These are phyloP conservation scores for Erannis defoliaria DNA, from an alignment of 2,888 invertebrate genomes.

Conservation along the genomic window DNA sequence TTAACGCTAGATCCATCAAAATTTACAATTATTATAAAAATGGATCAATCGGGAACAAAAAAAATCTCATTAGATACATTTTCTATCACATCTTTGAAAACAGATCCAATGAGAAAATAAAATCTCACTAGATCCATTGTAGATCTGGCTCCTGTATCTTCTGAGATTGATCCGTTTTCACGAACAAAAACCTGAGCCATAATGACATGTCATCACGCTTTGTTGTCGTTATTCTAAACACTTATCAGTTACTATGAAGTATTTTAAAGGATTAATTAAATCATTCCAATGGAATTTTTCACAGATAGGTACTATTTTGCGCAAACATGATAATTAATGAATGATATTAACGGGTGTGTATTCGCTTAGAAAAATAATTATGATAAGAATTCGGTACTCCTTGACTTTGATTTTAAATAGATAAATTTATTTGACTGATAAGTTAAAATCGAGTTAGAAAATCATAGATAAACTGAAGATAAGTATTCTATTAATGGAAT, in stretches of 20 bases:
- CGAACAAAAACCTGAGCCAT: too few relatives aligned
- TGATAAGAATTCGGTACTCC: background rate
- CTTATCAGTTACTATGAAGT: background rate
- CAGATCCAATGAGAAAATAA: too few relatives aligned
- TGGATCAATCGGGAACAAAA: too few relatives aligned
- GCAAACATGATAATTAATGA: background rate
- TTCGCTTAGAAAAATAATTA: background rate
- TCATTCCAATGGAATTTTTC: slow-evolving; percentile 2
- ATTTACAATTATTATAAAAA: too few relatives aligned
- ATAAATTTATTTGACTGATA: background rate
- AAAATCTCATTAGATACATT: too few relatives aligned
- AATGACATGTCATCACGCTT: background rate
- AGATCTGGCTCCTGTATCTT: too few relatives aligned
- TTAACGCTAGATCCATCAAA: too few relatives aligned
- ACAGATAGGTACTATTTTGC: background rate
- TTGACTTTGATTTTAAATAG: background rate
- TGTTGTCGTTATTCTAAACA: background rate
- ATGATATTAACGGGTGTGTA: too few relatives aligned
- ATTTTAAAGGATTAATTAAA: background rate
- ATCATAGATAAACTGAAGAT: background rate
- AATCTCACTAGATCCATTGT: too few relatives aligned
- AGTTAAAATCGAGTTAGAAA: background rate
- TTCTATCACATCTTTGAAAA: too few relatives aligned
- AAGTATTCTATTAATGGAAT: background rate
- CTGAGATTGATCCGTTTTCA: too few relatives aligned